phyloP scores from a whole-genome alignment of 2,113 vertebrate species.

The Engraulis encrasicolus region DNA sequence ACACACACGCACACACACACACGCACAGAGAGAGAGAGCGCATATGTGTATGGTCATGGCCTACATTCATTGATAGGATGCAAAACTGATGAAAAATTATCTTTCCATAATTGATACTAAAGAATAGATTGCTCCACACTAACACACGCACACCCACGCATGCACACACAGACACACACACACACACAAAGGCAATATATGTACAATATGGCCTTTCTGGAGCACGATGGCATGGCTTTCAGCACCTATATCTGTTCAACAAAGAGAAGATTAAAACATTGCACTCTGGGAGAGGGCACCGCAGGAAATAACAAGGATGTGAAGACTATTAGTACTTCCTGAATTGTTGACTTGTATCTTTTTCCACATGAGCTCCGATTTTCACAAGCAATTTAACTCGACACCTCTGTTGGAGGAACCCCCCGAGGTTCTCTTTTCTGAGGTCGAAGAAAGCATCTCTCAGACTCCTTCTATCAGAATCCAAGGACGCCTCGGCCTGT shows the following conservation, averaged over 20 bases:
- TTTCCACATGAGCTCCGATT: conserved; percentile 5
- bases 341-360: conserved; percentile 18
- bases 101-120: too few relatives aligned
- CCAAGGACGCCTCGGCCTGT: background rate
- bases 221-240: background rate
- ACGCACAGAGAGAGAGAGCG: too few relatives aligned
- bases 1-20: background rate
- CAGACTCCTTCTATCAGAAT: background rate
- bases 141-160: too few relatives aligned
- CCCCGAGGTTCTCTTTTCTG: background rate
- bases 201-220: background rate
- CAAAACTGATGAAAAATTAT: too few relatives aligned
- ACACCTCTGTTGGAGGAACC: background rate
- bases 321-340: background rate
- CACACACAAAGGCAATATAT: too few relatives aligned
- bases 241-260: background rate
- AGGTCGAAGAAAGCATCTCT: background rate
- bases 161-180: too few relatives aligned
- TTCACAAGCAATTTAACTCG: conserved; percentile 10
- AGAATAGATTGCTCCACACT: too few relatives aligned
- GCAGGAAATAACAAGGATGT: background rate
- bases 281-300: background rate
- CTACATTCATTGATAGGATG: too few relatives aligned
- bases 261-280: background rate
- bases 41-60: too few relatives aligned